Conservation (phyloP, 2,888 invertebrate genomes). For the Pachymerium ferrugineum region DNA sequence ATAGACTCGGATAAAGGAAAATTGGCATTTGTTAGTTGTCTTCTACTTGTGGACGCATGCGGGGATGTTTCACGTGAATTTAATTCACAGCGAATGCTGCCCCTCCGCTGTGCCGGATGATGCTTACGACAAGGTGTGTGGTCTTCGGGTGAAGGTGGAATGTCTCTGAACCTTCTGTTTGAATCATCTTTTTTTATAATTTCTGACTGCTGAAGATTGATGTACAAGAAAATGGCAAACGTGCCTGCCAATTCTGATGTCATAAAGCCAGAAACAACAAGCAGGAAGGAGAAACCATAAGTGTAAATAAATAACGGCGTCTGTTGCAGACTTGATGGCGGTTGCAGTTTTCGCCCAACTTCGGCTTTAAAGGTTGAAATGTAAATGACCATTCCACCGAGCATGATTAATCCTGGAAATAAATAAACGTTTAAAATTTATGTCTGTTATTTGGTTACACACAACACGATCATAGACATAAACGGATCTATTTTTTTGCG, state of each 20-base stretch:
- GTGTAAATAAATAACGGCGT: constrained; percentile 70
- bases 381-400: constrained; percentile 86
- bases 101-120: constrained; percentile 35
- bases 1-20: constrained; percentile 40
- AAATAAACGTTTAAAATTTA: no score
- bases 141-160: constrained; percentile 33
- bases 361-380: constrained; percentile 88
- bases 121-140: constrained; percentile 37
- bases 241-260: constrained; percentile 79
- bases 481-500: no score
- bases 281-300: constrained; percentile 81
- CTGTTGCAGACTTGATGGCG: constrained; percentile 69
- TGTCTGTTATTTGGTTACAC: no score
- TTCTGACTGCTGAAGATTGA: constrained; percentile 59
- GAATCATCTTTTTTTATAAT: constrained; percentile 33
- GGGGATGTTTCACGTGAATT: constrained; percentile 35
- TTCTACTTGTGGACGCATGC: constrained; percentile 31
- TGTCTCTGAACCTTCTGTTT: neutral
- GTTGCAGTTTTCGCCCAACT: constrained; percentile 76
- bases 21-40: constrained; percentile 18
- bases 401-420: constrained; percentile 76
- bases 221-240: constrained; percentile 78
- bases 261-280: constrained; percentile 77
- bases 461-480: no score
- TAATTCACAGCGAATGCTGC: constrained; percentile 25